Evolutionary conservation across 2,888 invertebrate genomes (phyloP).

Genomic region (Periphyllus acericola): DNA sequence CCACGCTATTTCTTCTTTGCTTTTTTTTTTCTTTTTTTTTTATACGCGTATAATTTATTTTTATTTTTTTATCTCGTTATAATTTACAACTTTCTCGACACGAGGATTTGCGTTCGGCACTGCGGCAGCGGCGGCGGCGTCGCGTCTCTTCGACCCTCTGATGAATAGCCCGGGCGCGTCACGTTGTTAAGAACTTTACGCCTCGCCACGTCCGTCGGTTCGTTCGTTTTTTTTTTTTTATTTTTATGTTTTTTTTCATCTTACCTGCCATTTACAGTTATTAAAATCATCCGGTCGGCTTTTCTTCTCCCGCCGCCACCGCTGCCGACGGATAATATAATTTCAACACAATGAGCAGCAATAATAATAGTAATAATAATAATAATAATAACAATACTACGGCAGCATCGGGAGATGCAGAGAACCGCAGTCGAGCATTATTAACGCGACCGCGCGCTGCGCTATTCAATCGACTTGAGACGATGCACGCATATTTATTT

Average conservation of each 20-base stretch:
- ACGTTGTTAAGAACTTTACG: slow-evolving; percentile 44
- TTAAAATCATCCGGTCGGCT: slow-evolving; percentile 9
- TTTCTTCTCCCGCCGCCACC: not conserved
- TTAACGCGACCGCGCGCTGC: not conserved
- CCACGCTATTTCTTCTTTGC: not conserved
- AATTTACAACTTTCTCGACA: slow-evolving; percentile 62
- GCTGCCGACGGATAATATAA: not conserved
- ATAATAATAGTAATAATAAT: slow-evolving; percentile 1
- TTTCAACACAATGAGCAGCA: slow-evolving; percentile 11
- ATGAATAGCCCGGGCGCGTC: slow-evolving; percentile 41
- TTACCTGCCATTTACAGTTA: slow-evolving; percentile 46
- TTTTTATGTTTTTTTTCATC: not conserved
- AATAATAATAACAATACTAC: not conserved
- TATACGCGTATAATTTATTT: slow-evolving; percentile 27
- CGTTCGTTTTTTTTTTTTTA: slow-evolving; percentile 15
- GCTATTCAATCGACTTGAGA: not conserved
- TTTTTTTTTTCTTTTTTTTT: not conserved
- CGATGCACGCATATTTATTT: not conserved
- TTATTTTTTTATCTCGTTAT: slow-evolving; percentile 63
- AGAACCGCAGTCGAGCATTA: not conserved
- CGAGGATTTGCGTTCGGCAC: slow-evolving; percentile 51
- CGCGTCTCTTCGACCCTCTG: slow-evolving; percentile 5
- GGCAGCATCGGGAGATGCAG: not conserved
- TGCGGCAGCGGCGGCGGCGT: not conserved
- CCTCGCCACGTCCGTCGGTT: slow-evolving; percentile 7